Conservation (phyloP, 2,888 invertebrate species). For the Lathronympha strigana region DNA sequence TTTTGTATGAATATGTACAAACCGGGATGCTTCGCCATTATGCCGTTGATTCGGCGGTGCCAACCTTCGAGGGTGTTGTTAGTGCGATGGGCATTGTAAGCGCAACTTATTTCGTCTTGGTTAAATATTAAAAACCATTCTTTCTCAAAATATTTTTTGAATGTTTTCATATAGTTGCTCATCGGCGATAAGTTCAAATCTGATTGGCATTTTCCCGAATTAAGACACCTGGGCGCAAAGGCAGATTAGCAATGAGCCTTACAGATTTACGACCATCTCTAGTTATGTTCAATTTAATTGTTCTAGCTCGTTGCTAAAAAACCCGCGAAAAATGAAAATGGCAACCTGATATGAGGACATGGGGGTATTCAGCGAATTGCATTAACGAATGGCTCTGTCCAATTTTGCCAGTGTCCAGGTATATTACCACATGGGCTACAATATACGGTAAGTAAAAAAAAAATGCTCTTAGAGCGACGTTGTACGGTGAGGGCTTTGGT, state of each 20-base stretch:
- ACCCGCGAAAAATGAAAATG: constrained; percentile 5
- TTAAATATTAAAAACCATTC: background rate
- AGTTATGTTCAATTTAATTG: background rate
- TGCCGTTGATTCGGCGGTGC: background rate
- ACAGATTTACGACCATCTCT: background rate
- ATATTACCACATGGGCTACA: no score
- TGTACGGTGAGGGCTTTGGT: no score
- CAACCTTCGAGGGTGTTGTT: background rate
- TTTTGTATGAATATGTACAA: background rate
- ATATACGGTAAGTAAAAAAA: no score
- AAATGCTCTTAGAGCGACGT: no score
- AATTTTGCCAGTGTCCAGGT: no score
- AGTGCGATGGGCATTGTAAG: background rate
- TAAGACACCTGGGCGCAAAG: background rate
- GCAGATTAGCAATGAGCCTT: background rate
- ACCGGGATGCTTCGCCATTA: background rate
- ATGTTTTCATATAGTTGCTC: background rate
- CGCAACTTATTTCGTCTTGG: background rate
- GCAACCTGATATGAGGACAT: background rate
- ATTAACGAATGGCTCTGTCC: no score
- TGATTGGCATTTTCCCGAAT: background rate
- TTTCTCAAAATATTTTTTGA: constrained; percentile 8
- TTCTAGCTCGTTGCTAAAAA: background rate
- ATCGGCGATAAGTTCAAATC: background rate
- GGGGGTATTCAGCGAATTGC: constrained; percentile 1